These are phyloP conservation scores for Tetramorium bicarinatum DNA, from an alignment of 2,888 invertebrate genomes.

Conservation along the genomic window DNA sequence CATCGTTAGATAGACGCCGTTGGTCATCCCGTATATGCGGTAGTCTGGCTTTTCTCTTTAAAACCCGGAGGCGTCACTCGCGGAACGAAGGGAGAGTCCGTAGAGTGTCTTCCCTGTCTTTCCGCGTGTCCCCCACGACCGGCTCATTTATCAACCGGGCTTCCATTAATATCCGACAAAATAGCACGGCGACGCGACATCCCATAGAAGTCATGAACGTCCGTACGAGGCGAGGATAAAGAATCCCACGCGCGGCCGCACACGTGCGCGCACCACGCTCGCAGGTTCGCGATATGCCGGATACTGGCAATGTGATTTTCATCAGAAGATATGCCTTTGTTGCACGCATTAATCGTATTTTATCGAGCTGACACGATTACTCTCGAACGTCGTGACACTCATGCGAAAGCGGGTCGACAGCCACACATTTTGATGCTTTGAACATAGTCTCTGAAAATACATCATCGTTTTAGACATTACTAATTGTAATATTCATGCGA, in stretches of 20 bases:
- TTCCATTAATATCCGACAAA: slow-evolving; percentile 82
- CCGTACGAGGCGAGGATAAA: slow-evolving; percentile 47
- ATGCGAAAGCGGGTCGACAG: not conserved
- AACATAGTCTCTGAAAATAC: slow-evolving; percentile 2
- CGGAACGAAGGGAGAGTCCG: slow-evolving; percentile 59
- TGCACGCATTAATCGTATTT: slow-evolving; percentile 30
- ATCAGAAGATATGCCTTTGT: slow-evolving; percentile 48
- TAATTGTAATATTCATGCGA: slow-evolving; percentile 16
- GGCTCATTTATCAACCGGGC: slow-evolving; percentile 79
- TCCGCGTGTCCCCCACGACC: slow-evolving; percentile 73
- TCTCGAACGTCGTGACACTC: not conserved
- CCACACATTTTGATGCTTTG: not conserved
- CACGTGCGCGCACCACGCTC: not conserved
- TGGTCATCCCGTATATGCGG: not conserved
- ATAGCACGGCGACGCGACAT: slow-evolving; percentile 77
- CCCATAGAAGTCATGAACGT: slow-evolving; percentile 76
- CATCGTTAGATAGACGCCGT: not conserved
- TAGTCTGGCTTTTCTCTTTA: slow-evolving; percentile 73
- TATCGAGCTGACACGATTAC: slow-evolving; percentile 31
- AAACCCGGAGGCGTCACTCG: slow-evolving; percentile 68
- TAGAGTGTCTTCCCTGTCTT: slow-evolving; percentile 68
- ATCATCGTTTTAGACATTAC: not conserved
- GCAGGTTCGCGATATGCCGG: slow-evolving; percentile 23
- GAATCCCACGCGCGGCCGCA: slow-evolving; percentile 8
- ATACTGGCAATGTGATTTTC: slow-evolving; percentile 51